Base-by-base conservation (phyloP, 1,140 invertebrate species). In the Uloborus diversus region DNA sequence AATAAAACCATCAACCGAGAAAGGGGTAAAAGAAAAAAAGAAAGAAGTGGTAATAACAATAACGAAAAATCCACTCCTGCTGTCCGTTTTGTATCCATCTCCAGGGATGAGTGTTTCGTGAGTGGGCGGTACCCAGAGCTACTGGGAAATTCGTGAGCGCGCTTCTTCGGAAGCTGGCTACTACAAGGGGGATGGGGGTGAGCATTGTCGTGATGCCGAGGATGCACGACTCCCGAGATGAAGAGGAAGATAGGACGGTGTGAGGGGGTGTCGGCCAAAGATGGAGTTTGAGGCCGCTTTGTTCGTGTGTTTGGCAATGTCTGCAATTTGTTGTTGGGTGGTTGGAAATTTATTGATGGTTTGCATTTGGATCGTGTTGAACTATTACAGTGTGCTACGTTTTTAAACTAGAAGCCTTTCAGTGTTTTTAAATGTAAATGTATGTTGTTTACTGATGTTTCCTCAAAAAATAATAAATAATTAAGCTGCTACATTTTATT, bases 81-180 rank as follows among this genome's bases (percentile, higher is more conserved):
- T 70, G 37, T 64, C 27, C 71, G 71, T 75, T 75, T 75, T 75
- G 71, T 75, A 75, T 78, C 73, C 7, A 61, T 53, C 49, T 53
- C 49, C 37, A 42, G 20, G 69, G 71, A 64, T 75, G 71, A 47
- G 64, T 27, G 57, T n/a, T 32, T 78, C 73, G 73, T 78, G 73
- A 53, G 73, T 27, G 73, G 73, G 73, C 61, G 73, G 23, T 47
- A 35, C 73, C 33, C 11, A 23, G n/a, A 57, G 73, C 73, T 78
- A 78, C 73, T 66, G 73, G 62, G 73, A 65, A 78, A 20, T 51
- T 78, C 73, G 73, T 78, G 73, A 78, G 59, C 9, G 20, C n/a
- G 71, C 71, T 75, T 75, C 71, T 75, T 75, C 71, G 71, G 71
- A 64, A 75, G 71, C 71, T 59, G 17, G 27, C 25, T 37, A n/a